phyloP scores from a whole-genome alignment of 2,797 vertebrate genomes.

The Echeneis naucrates region DNA sequence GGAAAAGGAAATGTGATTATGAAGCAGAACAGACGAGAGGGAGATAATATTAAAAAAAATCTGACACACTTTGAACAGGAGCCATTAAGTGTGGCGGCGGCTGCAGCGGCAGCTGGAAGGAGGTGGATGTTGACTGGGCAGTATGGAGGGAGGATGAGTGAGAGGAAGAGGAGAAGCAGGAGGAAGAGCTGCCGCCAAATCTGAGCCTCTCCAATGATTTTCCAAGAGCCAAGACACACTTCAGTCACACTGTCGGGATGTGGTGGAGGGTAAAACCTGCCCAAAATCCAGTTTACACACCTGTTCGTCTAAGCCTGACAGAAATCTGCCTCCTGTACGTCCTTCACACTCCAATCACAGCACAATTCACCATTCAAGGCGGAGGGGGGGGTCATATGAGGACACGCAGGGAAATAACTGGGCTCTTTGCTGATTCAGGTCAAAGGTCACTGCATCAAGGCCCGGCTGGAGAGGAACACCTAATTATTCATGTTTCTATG shows the following conservation, averaged over 20 bases:
- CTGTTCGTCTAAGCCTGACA: slow-evolving; percentile 50
- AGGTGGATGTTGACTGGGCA: slow-evolving; percentile 62
- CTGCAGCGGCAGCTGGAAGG: slow-evolving; percentile 27
- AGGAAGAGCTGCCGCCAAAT: slow-evolving; percentile 63
- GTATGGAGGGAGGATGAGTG: slow-evolving; percentile 51
- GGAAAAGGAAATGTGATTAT: slow-evolving; percentile 71
- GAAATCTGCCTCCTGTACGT: slow-evolving; percentile 52
- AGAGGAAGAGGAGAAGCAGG: slow-evolving; percentile 34
- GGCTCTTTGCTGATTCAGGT: neutral
- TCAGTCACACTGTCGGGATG: slow-evolving; percentile 58
- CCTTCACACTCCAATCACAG: slow-evolving; percentile 17
- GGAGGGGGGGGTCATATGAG: neutral
- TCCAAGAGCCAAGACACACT: slow-evolving; percentile 65
- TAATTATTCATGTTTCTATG: slow-evolving; percentile 67
- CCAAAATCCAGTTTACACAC: slow-evolving; percentile 66
- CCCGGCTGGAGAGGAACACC: slow-evolving; percentile 8
- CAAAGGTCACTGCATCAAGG: slow-evolving; percentile 20
- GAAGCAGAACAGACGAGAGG: slow-evolving; percentile 53
- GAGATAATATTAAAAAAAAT: slow-evolving; percentile 46
- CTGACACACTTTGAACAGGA: slow-evolving; percentile 64
- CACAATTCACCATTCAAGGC: too few species aligned
- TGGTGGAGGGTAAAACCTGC: slow-evolving; percentile 58
- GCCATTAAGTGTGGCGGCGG: slow-evolving; percentile 24
- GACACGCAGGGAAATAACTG: neutral
- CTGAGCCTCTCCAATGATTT: slow-evolving; percentile 55